Conservation (phyloP, 1,140 invertebrate species). For the Rhopalosiphum maidis region DNA sequence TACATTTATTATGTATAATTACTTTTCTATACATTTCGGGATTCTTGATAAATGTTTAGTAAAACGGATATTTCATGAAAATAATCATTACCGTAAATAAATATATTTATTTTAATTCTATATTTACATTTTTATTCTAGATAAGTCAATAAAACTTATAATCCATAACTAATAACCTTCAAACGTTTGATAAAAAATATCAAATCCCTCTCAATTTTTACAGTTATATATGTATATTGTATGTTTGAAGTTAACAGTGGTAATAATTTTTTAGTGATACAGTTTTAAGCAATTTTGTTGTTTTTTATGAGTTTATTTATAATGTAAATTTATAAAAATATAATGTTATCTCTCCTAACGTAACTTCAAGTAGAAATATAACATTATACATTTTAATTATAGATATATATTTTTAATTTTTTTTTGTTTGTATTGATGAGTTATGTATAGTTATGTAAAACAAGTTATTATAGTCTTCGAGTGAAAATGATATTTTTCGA, state of each 20-base stretch:
- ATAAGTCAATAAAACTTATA: background rate
- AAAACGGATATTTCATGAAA: background rate
- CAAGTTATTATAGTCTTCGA: background rate
- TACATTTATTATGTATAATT: too few species aligned
- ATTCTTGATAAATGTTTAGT: background rate
- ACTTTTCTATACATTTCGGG: too few species aligned
- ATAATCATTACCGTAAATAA: background rate
- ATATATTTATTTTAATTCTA: background rate
- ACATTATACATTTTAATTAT: background rate
- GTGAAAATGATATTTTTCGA: background rate
- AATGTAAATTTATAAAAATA: background rate
- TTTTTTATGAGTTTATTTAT: background rate
- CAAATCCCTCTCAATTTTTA: background rate
- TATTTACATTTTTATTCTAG: background rate
- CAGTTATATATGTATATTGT: background rate
- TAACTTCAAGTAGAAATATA: background rate
- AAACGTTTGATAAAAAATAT: background rate
- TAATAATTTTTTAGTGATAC: background rate
- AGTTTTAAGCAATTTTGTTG: background rate
- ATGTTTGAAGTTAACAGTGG: background rate
- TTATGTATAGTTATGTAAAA: slow-evolving; percentile 13
- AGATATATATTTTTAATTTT: background rate
- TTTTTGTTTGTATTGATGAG: background rate
- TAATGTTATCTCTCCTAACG: background rate
- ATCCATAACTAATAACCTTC: background rate